Evolutionary conservation across 2,113 vertebrate species (phyloP).

Genomic region (Mesocricetus auratus): DNA sequence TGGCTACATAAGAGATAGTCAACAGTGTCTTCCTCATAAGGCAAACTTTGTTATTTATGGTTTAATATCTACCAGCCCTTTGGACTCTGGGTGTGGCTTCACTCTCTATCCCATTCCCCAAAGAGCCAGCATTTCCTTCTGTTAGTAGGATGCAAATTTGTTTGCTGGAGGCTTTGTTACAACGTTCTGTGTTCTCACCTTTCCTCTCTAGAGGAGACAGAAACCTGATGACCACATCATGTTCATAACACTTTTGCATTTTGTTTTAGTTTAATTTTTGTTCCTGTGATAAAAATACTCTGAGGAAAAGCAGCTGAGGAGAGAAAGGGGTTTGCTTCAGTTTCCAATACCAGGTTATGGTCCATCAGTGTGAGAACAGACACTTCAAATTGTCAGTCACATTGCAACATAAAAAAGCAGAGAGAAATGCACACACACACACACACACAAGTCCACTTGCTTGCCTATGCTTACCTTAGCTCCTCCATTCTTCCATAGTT

Average conservation of each 20-base stretch:
- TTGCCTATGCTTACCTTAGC: background rate
- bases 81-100: background rate
- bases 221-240: background rate
- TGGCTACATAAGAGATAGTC: background rate
- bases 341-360: background rate
- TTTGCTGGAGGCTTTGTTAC: background rate
- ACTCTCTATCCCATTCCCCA: too few species aligned
- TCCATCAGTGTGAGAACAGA: background rate
- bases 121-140: background rate
- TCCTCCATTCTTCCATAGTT: background rate
- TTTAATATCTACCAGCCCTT: background rate
- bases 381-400: background rate
- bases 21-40: background rate
- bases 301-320: background rate
- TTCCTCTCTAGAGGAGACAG: background rate
- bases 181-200: background rate
- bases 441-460: background rate
- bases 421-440: background rate
- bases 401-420: background rate
- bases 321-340: background rate
- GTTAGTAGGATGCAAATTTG: background rate
- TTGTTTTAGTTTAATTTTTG: background rate
- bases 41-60: background rate
- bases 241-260: background rate
- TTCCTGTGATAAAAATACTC: background rate